Conservation (phyloP, 1,140 invertebrate genomes). For the Liolophura sinensis region DNA sequence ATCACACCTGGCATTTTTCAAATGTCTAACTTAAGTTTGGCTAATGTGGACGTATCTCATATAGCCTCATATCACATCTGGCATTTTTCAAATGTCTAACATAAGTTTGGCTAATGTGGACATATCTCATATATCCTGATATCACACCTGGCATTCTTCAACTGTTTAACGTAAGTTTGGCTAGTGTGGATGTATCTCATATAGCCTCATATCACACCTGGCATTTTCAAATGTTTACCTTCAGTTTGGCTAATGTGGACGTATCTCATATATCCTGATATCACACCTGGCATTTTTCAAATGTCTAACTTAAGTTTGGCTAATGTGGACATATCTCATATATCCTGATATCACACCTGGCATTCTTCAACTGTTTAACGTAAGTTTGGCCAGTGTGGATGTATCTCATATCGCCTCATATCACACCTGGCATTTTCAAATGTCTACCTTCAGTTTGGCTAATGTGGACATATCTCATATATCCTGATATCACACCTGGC, state of each 20-base stretch:
- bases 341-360: conserved; percentile 74
- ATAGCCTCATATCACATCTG: no score
- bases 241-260: conserved; percentile 11
- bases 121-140: conserved; percentile 68
- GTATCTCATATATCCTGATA: conserved; percentile 77
- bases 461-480: conserved; percentile 65
- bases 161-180: neutral
- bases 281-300: no score
- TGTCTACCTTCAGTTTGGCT: neutral
- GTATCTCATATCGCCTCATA: conserved; percentile 72
- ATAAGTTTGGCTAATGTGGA: neutral
- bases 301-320: neutral
- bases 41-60: no score
- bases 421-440: no score
- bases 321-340: conserved; percentile 65
- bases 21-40: no score
- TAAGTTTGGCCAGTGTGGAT: conserved; percentile 8
- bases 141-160: no score
- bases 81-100: neutral
- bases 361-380: no score
- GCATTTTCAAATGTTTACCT: no score
- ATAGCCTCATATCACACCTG: conserved; percentile 75
- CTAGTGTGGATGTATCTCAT: conserved; percentile 64
- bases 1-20: no score
- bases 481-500: conserved; percentile 74